Base-by-base conservation (phyloP, 2,888 invertebrate genomes). In the Agonopterix heracliana region DNA sequence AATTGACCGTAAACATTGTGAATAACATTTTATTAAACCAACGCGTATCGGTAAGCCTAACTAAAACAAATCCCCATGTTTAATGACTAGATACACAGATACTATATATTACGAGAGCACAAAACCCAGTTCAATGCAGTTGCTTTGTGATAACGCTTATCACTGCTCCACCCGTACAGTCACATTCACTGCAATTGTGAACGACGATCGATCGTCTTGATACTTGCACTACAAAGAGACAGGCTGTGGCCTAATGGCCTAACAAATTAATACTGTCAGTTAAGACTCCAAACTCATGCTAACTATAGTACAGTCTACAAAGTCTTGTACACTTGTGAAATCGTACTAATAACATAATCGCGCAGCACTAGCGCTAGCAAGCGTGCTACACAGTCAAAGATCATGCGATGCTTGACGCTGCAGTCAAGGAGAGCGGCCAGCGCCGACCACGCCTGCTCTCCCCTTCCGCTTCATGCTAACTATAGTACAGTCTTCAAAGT, bases 381-480 rank as follows among this genome's bases (percentile, higher is more conserved):
- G 44, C 63, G 48, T 17, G 9, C 47, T 69, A 66, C 42, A 70
- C 58, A 60, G 64, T 57, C 70, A 78, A 82, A 87, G 87, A 87
- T 86, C 85, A 87, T 85, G 84, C 86, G 86, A 86, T 86, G 87
- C 77, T 86, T 83, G 86, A 82, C 80, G 83, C 77, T 79, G 74
- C 78, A 87, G 87, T 88, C 87, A 87, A 88, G 87, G 87, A 85
- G 85, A 87, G 85, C 87, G 84, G 84, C 87, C 86, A 81, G 81
- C 85, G 78, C 81, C 85, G 81, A 80, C 87, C 86, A 87, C 87
- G 87, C 87, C 86, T 78, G 80, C 60, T 48, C 64, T 66, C 64
- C 64, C 66, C 63, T 51, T 57, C 54, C 46, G 67, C 71, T 58
- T 48, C 71, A 63, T 64, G 63, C 67, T 61, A 63, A 66, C 60